These are phyloP conservation scores for Ochotona princeps DNA, from an alignment of 2,113 vertebrate genomes.

Conservation along the genomic window DNA sequence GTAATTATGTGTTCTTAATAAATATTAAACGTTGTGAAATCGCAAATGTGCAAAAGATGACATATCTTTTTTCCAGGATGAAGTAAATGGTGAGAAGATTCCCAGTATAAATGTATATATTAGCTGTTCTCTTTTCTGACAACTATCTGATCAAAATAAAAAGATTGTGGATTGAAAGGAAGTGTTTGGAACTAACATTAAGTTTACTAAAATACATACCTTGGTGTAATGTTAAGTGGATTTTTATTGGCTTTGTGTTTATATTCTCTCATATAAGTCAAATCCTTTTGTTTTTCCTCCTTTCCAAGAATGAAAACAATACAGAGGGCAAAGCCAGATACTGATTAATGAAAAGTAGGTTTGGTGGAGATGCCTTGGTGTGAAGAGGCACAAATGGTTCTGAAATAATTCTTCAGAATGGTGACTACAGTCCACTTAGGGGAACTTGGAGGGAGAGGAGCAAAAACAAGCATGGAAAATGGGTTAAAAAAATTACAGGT, in stretches of 20 bases:
- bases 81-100: neutral
- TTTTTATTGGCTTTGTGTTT: neutral
- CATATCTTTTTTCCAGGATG: neutral
- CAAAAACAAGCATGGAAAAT: neutral
- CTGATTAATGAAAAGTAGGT: neutral
- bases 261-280: neutral
- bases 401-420: neutral
- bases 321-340: neutral
- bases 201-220: neutral
- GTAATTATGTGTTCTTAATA: neutral
- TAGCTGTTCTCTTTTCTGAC: neutral
- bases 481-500: neutral
- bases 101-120: neutral
- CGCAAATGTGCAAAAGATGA: neutral
- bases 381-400: neutral
- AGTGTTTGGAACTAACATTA: conserved; percentile 25
- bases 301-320: neutral
- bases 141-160: conserved; percentile 12
- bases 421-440: neutral
- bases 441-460: too few species aligned
- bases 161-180: conserved; percentile 5
- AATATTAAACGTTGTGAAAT: neutral
- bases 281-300: neutral
- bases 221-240: neutral
- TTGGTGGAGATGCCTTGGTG: neutral